Evolutionary conservation across 2,888 invertebrate genomes (phyloP).

Genomic region (Conchocele bisecta): DNA sequence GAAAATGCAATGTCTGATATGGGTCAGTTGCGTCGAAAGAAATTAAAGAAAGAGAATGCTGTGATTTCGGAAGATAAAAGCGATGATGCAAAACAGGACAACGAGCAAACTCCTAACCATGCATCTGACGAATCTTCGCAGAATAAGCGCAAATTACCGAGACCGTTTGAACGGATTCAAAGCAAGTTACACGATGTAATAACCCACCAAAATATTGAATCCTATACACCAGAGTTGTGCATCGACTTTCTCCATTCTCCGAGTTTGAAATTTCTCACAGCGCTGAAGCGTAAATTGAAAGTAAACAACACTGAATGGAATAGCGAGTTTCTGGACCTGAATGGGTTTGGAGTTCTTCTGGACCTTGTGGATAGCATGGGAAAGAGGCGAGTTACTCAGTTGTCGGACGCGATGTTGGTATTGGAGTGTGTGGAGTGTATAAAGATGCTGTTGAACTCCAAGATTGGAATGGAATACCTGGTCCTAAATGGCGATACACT

Average conservation of each 20-base stretch:
- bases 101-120: no score
- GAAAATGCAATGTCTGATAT: no score
- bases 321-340: conserved; percentile 77
- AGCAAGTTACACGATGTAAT: conserved; percentile 64
- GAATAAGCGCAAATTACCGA: no score
- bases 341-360: conserved; percentile 73
- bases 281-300: conserved; percentile 77
- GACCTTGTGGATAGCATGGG: conserved; percentile 77
- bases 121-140: no score
- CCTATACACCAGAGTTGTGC: conserved; percentile 72
- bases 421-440: conserved; percentile 81
- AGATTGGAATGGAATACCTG: conserved; percentile 96
- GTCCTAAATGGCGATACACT: conserved; percentile 97
- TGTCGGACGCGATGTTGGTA: conserved; percentile 78
- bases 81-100: no score
- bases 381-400: conserved; percentile 71
- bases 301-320: conserved; percentile 74
- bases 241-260: conserved; percentile 71
- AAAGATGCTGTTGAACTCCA: conserved; percentile 89
- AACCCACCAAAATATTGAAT: conserved; percentile 68
- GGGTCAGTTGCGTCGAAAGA: no score
- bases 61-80: no score
- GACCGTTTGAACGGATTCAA: conserved; percentile 47
- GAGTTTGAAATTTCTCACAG: conserved; percentile 66
- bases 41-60: no score